Conservation (phyloP, 2,888 invertebrate species). For the Lissocephala sabroskyi region DNA sequence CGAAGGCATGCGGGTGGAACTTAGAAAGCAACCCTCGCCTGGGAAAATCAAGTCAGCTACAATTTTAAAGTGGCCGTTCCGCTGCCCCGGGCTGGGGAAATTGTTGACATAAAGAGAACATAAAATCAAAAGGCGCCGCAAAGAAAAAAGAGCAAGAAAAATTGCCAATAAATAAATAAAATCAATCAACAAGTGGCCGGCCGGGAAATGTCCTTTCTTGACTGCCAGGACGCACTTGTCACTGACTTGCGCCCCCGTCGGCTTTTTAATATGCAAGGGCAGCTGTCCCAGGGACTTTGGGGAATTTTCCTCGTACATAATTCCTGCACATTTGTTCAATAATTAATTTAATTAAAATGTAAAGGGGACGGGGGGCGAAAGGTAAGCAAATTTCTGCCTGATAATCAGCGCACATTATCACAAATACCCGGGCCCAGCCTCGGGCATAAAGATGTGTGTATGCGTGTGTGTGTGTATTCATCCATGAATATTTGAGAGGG, state of each 20-base stretch:
- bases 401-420: conserved; percentile 33
- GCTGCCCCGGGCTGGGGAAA: not conserved
- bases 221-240: too few species aligned
- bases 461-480: conserved; percentile 1
- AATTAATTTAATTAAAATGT: conserved; percentile 55
- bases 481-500: conserved; percentile 6
- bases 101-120: not conserved
- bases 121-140: not conserved
- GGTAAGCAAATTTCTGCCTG: conserved; percentile 5
- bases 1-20: too few species aligned
- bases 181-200: conserved; percentile 56
- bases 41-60: conserved; percentile 16
- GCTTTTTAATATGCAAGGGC: not conserved
- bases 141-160: conserved; percentile 10
- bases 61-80: not conserved
- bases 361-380: not conserved
- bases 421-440: not conserved
- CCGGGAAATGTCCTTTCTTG: not conserved
- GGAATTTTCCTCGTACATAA: too few species aligned
- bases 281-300: conserved; percentile 3
- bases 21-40: too few species aligned
- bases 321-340: conserved; percentile 30
- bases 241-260: not conserved
- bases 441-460: not conserved
- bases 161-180: conserved; percentile 31